Evolutionary conservation across 2,888 invertebrate species (phyloP).

Genomic region (Hypomecis punctinalis): DNA sequence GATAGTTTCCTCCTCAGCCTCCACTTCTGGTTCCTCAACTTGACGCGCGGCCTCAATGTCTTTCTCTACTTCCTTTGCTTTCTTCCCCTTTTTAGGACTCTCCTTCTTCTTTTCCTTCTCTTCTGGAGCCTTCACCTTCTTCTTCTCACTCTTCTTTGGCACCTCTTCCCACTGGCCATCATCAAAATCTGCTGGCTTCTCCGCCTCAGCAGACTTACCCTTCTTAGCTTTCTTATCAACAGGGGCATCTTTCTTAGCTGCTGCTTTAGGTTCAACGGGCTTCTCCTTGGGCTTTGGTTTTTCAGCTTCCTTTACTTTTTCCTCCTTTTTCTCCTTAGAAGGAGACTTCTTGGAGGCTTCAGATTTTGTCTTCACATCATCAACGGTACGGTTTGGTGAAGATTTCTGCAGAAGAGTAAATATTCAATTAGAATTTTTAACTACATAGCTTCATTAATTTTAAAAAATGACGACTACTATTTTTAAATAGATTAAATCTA

Average conservation of each 20-base stretch:
- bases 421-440: constrained; percentile 7
- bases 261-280: constrained; percentile 63
- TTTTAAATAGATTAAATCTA: neutral
- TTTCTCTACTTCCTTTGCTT: constrained; percentile 71
- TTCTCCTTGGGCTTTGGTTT: constrained; percentile 79
- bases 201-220: constrained; percentile 81
- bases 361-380: constrained; percentile 85
- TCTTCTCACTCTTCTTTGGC: constrained; percentile 89
- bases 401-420: constrained; percentile 78
- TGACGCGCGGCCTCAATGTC: constrained; percentile 65
- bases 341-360: constrained; percentile 86
- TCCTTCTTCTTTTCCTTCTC: constrained; percentile 80
- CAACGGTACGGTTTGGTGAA: constrained; percentile 86
- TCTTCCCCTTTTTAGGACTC: constrained; percentile 81
- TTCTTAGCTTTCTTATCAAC: constrained; percentile 86
- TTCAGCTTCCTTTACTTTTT: constrained; percentile 80
- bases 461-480: neutral
- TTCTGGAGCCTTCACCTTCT: constrained; percentile 86
- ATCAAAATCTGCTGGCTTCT: constrained; percentile 90
- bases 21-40: constrained; percentile 58
- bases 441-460: neutral
- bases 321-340: constrained; percentile 84
- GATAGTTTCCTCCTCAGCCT: constrained; percentile 69
- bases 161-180: constrained; percentile 91
- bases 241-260: constrained; percentile 73